These are phyloP conservation scores for Pelobates fuscus DNA, from an alignment of 2,113 vertebrate genomes.

Conservation along the genomic window DNA sequence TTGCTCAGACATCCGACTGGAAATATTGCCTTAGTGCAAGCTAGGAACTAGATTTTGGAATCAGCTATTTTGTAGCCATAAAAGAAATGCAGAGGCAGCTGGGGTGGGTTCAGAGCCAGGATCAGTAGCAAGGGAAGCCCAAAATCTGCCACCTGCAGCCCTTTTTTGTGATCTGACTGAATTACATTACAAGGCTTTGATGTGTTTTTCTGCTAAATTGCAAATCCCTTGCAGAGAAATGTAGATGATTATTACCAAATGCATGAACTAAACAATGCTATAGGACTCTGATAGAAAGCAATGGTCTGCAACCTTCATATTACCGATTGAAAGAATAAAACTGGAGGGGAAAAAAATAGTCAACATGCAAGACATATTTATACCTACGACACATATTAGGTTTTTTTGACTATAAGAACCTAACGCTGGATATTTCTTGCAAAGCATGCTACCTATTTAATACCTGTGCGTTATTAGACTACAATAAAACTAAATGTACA, in stretches of 20 bases:
- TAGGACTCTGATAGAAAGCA: no score
- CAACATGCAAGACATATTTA: no score
- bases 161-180: conserved; percentile 42
- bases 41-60: not conserved
- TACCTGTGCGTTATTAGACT: no score
- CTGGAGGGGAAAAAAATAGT: no score
- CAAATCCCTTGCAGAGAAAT: conserved; percentile 36
- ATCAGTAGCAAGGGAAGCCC: conserved; percentile 15
- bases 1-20: conserved; percentile 33
- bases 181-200: conserved; percentile 36
- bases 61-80: conserved; percentile 14
- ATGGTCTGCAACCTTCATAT: no score
- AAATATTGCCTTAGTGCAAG: conserved; percentile 30
- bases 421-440: no score
- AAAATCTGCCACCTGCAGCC: conserved; percentile 41
- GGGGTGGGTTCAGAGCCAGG: conserved; percentile 5
- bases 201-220: conserved; percentile 9
- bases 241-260: conserved; percentile 10
- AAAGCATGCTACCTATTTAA: no score
- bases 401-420: no score
- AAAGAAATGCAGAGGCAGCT: conserved; percentile 35
- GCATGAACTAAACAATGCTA: no score
- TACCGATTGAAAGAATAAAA: no score
- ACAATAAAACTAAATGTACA: no score
- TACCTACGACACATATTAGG: no score